Base-by-base conservation (phyloP, 1,140 invertebrate species). In the Brachionus calyciflorus region DNA sequence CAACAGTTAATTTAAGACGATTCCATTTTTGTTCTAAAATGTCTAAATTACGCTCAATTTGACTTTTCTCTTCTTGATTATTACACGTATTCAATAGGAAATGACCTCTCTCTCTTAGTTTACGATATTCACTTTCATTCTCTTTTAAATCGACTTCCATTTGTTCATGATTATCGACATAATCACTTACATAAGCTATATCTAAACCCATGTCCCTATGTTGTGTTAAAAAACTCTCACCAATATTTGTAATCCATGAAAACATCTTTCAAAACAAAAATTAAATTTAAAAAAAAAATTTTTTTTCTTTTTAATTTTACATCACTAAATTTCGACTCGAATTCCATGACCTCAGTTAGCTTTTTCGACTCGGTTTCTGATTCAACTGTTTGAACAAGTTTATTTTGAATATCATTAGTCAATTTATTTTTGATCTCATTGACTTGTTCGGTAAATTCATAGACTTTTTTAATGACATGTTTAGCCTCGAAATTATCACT, bases 121-220 rank as follows among this genome's bases (percentile, higher is more conserved):
- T 30, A 9, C 24, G 21, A 41, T 21, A 57, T 17, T 41, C 26
- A 3, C 21, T 19, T 28, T 49, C 69, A 51, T 73, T 73, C 51
- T 55, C 46, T 73, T 19, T 88, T 68, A 93, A 84, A 82, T 93
- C 91, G 80, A 88, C 88, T 78, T 90, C 87, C 12, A 93, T 82
- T 81, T 90, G 88, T 78, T 89, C 88, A 82, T 93, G 91, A 77
- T 90, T 84, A 80, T 91, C 87, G 46, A 91, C 86, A 81, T 92
- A 93, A 81, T 91, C 90, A 79, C 88, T 88, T 19, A 91, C 89
- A 83, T 89, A 88, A 37, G 87, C 82, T 49, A 91, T 83, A 83
- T 88, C 89, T 33, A 87, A 88, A 30, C 91, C 91, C 89, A 92
- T 90, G 78, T 91, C 89, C 76, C 89, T 88, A 80, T 91, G 90